Base-by-base conservation (phyloP, 2,797 vertebrate genomes). In the Pseudomugil tenellus region DNA sequence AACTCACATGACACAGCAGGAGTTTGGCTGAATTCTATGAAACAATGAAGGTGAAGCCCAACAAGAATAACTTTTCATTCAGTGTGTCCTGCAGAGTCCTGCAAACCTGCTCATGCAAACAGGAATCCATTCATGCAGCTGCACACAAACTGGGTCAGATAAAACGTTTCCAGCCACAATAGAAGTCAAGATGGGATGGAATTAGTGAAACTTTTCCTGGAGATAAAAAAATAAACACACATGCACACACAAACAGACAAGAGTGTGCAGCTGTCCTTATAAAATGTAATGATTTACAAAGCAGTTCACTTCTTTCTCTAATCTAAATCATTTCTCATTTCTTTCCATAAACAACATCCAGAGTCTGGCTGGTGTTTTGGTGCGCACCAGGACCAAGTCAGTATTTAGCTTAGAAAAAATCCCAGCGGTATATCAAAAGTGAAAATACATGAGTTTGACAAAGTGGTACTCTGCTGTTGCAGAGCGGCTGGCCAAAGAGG, bases 401-500 rank as follows among this genome's bases (percentile, higher is more conserved):
- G 52, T 43, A 17, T 28, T 53, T n/a, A 39, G 34, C 39, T 21
- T 19, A 29, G 25, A 41, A 46, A 46, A 35, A 17, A 17, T 34
- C 43, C 19, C 14, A 49, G 28, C 28, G 32, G 3, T 26, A n/a
- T 29, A 16, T 28, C 16, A 58, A 31, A 70, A 11, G 39, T 12
- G 34, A 43, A n/a, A 16, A 57, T 43, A 43, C 29, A 51, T 35
- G 56, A 13, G 0, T 2, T 23, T 66, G 34, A 72, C 63, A 71
- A 63, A 63, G 64, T 49, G 69, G 39, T 67, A 57, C 41, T 48
- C 9, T 14, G 25, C 28, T 32, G 71, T 58, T 25, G 11, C 46
- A 70, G 34, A 59, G 55, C 58, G 48, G 60, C 57, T 67, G 63
- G 73, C 49, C 70, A 72, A 79, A 79, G 69, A 76, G 88, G 90